Evolutionary conservation across 2,888 invertebrate species (phyloP).

Genomic region (Amorpha juglandis): DNA sequence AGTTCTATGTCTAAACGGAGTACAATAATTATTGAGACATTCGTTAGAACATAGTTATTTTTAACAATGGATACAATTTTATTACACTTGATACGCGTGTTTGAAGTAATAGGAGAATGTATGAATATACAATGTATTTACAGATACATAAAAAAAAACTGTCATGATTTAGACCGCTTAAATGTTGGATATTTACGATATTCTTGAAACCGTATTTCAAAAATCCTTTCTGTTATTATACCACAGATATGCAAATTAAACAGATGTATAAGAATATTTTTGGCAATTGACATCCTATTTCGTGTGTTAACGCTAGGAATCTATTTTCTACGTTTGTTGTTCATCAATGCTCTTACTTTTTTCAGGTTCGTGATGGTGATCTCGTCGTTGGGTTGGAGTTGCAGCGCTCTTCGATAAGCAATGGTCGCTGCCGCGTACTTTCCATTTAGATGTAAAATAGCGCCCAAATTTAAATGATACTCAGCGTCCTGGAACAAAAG

Average conservation of each 20-base stretch:
- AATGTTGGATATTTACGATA: constrained; percentile 19
- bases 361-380: constrained; percentile 95
- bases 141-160: constrained; percentile 7
- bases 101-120: constrained; percentile 6
- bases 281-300: constrained; percentile 77
- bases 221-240: constrained; percentile 1
- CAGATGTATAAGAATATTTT: constrained; percentile 52
- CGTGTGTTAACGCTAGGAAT: constrained; percentile 31
- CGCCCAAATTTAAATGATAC: constrained; percentile 97
- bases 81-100: background rate
- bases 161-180: constrained; percentile 10
- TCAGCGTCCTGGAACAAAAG: constrained; percentile 88
- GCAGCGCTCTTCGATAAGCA: constrained; percentile 93
- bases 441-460: constrained; percentile 96
- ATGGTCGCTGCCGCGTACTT: constrained; percentile 94
- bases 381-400: constrained; percentile 93
- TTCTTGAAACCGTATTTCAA: constrained; percentile 11
- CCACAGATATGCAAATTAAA: constrained; percentile 20
- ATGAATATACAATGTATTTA: background rate
- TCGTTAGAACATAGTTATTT: constrained; percentile 9
- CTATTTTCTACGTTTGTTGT: constrained; percentile 67
- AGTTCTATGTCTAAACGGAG: constrained; percentile 10
- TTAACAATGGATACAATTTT: constrained; percentile 12
- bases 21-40: constrained; percentile 13
- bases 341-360: constrained; percentile 71